Conservation (phyloP, 1,140 invertebrate species). For the Drosophila navojoa region DNA sequence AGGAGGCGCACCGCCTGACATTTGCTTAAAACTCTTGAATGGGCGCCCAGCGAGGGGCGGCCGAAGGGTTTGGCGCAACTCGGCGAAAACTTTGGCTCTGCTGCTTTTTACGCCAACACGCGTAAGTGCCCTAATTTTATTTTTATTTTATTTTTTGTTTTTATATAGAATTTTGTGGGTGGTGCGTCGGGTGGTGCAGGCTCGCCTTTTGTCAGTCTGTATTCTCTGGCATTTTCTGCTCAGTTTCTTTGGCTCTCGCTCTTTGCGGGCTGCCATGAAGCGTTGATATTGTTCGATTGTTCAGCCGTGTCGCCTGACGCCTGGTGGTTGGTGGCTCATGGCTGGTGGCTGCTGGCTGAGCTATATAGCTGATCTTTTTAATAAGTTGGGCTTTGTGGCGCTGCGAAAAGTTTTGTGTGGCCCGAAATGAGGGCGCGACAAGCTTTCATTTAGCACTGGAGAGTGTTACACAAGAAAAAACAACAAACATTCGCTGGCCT, state of each 20-base stretch:
- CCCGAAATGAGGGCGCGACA: constrained; percentile 66
- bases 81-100: constrained; percentile 64
- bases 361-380: constrained; percentile 68
- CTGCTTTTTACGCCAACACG: constrained; percentile 72
- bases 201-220: constrained; percentile 28
- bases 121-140: constrained; percentile 78
- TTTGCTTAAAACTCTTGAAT: constrained; percentile 73
- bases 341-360: not conserved
- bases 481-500: constrained; percentile 21
- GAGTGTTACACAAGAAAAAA: not conserved
- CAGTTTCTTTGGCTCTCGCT: constrained; percentile 11
- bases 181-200: constrained; percentile 10
- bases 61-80: not conserved
- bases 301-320: constrained; percentile 35
- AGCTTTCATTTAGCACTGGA: constrained; percentile 28
- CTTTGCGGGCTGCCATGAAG: constrained; percentile 53
- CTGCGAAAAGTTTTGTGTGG: constrained; percentile 68
- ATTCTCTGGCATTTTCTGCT: constrained; percentile 9
- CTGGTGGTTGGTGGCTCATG: constrained; percentile 20
- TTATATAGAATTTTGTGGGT: constrained; percentile 14
- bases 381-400: constrained; percentile 75
- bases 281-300: constrained; percentile 80
- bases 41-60: not conserved
- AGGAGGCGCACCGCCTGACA: constrained; percentile 61
- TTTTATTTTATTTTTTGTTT: constrained; percentile 24